phyloP scores from a whole-genome alignment of 2,113 vertebrate genomes.

The Pseudopodoces humilis region DNA sequence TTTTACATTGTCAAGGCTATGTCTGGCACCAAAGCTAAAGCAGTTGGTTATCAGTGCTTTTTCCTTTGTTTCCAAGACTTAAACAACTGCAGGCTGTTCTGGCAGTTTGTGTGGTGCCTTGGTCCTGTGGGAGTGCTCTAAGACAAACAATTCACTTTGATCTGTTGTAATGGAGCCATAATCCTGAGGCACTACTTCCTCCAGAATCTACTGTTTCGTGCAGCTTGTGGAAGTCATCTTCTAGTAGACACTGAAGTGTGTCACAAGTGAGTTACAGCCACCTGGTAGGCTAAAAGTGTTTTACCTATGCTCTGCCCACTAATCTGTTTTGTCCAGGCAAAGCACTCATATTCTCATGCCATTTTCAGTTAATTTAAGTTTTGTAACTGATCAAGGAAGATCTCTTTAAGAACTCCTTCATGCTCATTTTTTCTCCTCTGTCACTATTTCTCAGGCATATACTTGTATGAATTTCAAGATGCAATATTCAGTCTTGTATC shows the following conservation, averaged over 20 bases:
- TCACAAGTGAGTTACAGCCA: background rate
- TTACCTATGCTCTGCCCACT: background rate
- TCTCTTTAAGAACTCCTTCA: background rate
- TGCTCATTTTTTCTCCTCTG: background rate
- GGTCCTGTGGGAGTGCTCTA: constrained; percentile 28
- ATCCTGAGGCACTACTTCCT: constrained; percentile 33
- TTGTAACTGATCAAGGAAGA: background rate
- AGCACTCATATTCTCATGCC: background rate
- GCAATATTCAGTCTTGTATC: background rate
- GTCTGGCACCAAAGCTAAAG: constrained; percentile 12
- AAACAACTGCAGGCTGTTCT: background rate
- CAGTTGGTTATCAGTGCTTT: constrained; percentile 9
- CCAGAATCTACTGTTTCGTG: background rate
- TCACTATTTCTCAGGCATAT: background rate
- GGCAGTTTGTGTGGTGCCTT: constrained; percentile 7
- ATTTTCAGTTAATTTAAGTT: background rate
- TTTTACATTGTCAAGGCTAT: background rate
- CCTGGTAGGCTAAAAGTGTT: background rate
- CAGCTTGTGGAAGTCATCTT: background rate
- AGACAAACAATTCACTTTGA: constrained; percentile 52
- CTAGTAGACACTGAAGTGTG: background rate
- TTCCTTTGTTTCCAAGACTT: constrained; percentile 40
- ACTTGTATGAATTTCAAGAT: background rate
- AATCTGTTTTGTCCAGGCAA: background rate
- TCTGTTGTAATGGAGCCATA: constrained; percentile 6